These are phyloP conservation scores for Clivina fossor DNA, from an alignment of 2,888 invertebrate genomes.

Conservation along the genomic window DNA sequence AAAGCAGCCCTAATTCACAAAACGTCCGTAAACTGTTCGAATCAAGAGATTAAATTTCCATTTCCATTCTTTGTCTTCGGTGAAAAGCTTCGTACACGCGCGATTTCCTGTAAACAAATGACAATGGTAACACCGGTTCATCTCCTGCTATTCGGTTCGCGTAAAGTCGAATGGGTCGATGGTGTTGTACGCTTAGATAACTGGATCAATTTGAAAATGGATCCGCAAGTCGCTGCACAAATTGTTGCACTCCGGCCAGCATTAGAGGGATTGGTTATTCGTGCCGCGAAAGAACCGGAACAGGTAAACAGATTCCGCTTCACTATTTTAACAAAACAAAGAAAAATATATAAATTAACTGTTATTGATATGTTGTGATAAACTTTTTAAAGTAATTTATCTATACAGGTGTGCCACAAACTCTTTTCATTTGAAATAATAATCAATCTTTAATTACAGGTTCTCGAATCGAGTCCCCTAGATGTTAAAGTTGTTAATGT, in stretches of 20 bases:
- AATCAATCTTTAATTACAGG: conserved; percentile 47
- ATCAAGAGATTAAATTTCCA: conserved; percentile 79
- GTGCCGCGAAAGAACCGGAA: conserved; percentile 80
- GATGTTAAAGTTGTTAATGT: conserved; percentile 72
- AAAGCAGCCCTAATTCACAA: conserved; percentile 95
- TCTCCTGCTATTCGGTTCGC: conserved; percentile 86
- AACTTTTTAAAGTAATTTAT: too few species aligned
- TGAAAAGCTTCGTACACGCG: conserved; percentile 94
- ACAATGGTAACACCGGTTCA: conserved; percentile 93
- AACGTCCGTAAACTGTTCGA: conserved; percentile 92
- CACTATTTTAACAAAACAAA: too few species aligned
- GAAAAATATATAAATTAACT: too few species aligned
- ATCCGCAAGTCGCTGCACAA: conserved; percentile 73
- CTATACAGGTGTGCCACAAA: too few species aligned
- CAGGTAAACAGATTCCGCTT: conserved; percentile 57
- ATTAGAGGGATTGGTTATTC: conserved; percentile 80
- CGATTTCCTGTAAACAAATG: conserved; percentile 95
- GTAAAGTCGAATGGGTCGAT: conserved; percentile 81
- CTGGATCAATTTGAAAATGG: conserved; percentile 91
- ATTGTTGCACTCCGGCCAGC: conserved; percentile 87
- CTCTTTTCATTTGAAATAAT: not conserved
- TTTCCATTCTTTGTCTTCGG: conserved; percentile 98
- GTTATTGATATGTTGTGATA: too few species aligned
- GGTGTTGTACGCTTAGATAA: conserved; percentile 82
- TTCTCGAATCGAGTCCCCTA: conserved; percentile 63